Base-by-base conservation (phyloP, 2,888 invertebrate genomes). In the Trichogramma dendrolimi region DNA sequence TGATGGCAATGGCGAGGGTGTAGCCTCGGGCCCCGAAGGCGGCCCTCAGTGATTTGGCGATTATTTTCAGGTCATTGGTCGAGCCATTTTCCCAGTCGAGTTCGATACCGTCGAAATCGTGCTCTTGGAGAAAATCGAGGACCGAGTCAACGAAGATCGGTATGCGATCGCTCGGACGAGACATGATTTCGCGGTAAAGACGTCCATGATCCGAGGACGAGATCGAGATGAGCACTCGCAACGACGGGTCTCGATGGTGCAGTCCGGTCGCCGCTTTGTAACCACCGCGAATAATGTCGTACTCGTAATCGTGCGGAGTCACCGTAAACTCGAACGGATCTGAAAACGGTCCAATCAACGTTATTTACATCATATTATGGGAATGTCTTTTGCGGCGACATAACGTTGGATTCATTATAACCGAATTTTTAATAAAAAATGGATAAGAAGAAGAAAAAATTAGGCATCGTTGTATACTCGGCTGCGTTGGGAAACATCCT, bases 21-120 rank as follows among this genome's bases (percentile, higher is more conserved):
- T 84, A 84, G 55, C 84, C 84, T 64, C 83, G 81, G 0, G 83
- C 77, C 5, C 82, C 58, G 6, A 71, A 50, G 49, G 85, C 83
- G 69, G 83, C 84, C 5, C 85, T 81, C 8, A 89, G 75, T 71
- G 87, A 86, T 68, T 86, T 85, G 42, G 89, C 78, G 5, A 82
- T 75, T 41, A 81, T 75, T 39, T 84, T 83, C 48, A 87, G 73
- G 82, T 86, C 75, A 84, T 86, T 54, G 78, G 81, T 51, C 68
- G 73, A 65, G 39, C 53, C 76, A 72, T 8, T 80, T 78, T 58
- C 81, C 83, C 68, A 92, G 70, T 92, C 88, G 4, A 93, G 81
- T 72, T 92, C 92, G 8, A 92, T 79, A 0, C 94, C 94, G 74
- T 94, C 92, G 71, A 94, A 92, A 61, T 86, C 84, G 69, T 89